Percentiles rank a stretch among this genome's conserved stretches.
Evolutionary conservation across 2,797 vertebrate species (phyloP).

Genomic region (Holocentrus rufus): DNA sequence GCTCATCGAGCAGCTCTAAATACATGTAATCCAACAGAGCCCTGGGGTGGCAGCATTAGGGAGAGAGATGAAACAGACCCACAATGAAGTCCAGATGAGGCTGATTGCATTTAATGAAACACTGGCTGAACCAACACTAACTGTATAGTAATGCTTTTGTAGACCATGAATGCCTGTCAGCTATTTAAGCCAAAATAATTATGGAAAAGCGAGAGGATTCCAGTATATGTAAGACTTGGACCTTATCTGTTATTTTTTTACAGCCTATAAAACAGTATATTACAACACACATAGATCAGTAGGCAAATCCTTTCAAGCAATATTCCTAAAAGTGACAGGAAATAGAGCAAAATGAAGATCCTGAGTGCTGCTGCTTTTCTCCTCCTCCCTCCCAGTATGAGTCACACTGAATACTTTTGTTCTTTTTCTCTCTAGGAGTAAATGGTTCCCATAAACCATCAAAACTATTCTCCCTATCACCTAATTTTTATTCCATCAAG

Average conservation of each 20-base stretch:
- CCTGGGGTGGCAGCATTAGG: conserved; percentile 2
- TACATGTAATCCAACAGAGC: conserved; percentile 5
- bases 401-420: background rate
- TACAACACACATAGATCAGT: too few relatives aligned
- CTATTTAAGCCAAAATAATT: background rate
- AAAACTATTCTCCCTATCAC: background rate
- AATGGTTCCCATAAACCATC: background rate
- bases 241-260: too few relatives aligned
- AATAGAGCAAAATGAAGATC: background rate
- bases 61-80: conserved; percentile 1
- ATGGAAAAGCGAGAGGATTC: background rate
- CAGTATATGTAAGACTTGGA: background rate
- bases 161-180: background rate
- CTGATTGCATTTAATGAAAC: background rate
- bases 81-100: background rate
- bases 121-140: background rate
- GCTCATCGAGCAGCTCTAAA: background rate
- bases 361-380: too few relatives aligned
- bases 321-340: too few relatives aligned
- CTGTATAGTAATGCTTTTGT: background rate
- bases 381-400: conserved; percentile 1
- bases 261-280: too few relatives aligned
- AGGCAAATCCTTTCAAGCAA: too few relatives aligned
- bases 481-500: conserved; percentile 7
- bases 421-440: background rate